These are phyloP conservation scores for Drosophila ogumai DNA, from an alignment of 1,140 invertebrate genomes.

Conservation along the genomic window DNA sequence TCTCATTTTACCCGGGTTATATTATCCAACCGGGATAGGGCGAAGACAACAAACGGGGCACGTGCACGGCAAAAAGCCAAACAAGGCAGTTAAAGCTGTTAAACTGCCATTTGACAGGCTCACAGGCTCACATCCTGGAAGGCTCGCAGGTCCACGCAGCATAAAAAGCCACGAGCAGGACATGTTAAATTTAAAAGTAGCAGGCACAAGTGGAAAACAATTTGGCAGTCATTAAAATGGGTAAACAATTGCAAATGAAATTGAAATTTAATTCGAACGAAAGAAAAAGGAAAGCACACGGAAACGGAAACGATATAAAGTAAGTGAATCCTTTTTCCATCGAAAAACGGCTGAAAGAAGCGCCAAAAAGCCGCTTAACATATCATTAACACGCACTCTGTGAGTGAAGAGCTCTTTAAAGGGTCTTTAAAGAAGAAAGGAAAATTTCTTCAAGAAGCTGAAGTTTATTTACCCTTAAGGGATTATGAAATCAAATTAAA, in stretches of 20 bases:
- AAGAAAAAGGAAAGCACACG: background rate
- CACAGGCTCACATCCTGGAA: conserved; percentile 25
- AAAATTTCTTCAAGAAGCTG: background rate
- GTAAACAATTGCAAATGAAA: conserved; percentile 59
- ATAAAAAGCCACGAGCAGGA: conserved; percentile 24
- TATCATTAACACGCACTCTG: conserved; percentile 25
- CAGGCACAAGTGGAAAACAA: conserved; percentile 49
- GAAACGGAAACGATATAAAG: conserved; percentile 16
- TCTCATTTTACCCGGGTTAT: conserved; percentile 27
- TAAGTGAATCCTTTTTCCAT: conserved; percentile 34
- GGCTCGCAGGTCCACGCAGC: conserved; percentile 3
- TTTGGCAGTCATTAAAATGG: conserved; percentile 59
- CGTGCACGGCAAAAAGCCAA: conserved; percentile 47
- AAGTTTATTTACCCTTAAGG: background rate
- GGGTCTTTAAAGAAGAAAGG: background rate
- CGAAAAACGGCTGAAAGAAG: conserved; percentile 9
- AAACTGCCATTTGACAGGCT: conserved; percentile 74
- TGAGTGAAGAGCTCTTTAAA: background rate
- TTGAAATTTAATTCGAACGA: conserved; percentile 36
- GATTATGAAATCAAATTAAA: no score
- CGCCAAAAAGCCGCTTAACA: conserved; percentile 25
- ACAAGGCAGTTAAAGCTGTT: conserved; percentile 50
- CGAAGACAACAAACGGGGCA: conserved; percentile 45
- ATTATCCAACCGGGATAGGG: conserved; percentile 47
- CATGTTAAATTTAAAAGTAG: conserved; percentile 44